Evolutionary conservation across 2,888 invertebrate species (phyloP), one percentile per base, ranked within the genome.

Genomic region (Platycheirus albimanus): DNA sequence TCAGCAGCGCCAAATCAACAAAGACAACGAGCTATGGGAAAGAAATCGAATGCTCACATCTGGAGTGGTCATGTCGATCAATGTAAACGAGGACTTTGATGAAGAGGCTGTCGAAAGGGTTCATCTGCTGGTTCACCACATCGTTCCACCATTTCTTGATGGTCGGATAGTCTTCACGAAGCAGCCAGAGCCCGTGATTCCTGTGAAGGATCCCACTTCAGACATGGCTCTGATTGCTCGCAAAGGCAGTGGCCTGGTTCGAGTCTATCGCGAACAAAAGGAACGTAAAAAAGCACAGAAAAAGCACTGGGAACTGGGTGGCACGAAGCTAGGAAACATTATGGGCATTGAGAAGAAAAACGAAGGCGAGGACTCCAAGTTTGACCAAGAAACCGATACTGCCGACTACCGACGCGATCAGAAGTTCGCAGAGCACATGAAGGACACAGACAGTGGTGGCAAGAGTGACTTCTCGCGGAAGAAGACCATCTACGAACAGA

Each of bases 11-110:
- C 99, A 99, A 92, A 98, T 98, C 87, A 98, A 99, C 91, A 97
- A 97, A 91, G 99, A 99, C 92, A 99, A 99, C 90, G 99, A 99
- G 89, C 92, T 98, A 86, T 99, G 99, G 99, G 99, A 99, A 91
- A 94, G 98, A 20, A 99, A 99, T 92, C 94, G 99, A 85, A 98
- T 99, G 97, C 93, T 99, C 24, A 96, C 98, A 5, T 96, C 96
- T 28, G 97, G 99, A 15, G 98, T 98, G 0, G 98, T 99, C 0
- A 96, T 96, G 88, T 95, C 96, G 28, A 94, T 97, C 41, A 96
- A 96, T 87, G 94, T 96, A 28, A 97, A 95, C 89, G 97, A 97
- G 86, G 98, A 98, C 89, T 95, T 97, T 89, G 99, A 99, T 87
- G 99, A 99, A 91, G 98, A 98, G 90, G 96, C 95, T 49, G 95